Conservation (phyloP, 2,888 invertebrate genomes). For the Cheilosia vernalis region DNA sequence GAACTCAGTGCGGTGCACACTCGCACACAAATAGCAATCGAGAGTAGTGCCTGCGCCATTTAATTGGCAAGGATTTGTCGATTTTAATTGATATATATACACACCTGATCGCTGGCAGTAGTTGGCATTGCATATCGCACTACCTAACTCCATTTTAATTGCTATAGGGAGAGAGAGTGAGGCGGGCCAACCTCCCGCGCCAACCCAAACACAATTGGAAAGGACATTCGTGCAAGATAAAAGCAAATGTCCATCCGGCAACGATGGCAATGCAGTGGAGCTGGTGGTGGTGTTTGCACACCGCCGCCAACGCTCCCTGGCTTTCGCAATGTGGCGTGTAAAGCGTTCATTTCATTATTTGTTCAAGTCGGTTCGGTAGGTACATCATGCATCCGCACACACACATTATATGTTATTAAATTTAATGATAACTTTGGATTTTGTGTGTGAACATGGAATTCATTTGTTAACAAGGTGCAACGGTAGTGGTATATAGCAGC, state of each 20-base stretch:
- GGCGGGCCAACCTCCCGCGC: conserved; percentile 27
- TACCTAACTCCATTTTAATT: conserved; percentile 46
- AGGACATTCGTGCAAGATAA: conserved; percentile 74
- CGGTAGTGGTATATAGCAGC: conserved; percentile 10
- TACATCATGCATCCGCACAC: conserved; percentile 60
- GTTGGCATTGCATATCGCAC: conserved; percentile 43
- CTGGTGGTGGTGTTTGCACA: conserved; percentile 26
- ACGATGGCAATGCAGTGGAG: conserved; percentile 18
- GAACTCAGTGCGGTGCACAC: not conserved
- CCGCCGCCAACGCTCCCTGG: conserved; percentile 47
- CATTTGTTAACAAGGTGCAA: conserved; percentile 83
- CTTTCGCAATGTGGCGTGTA: conserved; percentile 71
- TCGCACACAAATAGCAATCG: conserved; percentile 2
- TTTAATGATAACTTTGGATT: conserved; percentile 74
- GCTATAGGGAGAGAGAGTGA: not conserved
- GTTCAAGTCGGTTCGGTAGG: conserved; percentile 56
- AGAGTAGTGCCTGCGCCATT: conserved; percentile 38
- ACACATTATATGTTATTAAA: conserved; percentile 69
- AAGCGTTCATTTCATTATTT: conserved; percentile 69
- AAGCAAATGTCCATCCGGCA: conserved; percentile 66
- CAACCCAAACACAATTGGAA: conserved; percentile 44
- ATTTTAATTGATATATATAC: conserved; percentile 65
- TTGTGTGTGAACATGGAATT: conserved; percentile 83
- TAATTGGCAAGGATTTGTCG: conserved; percentile 74
- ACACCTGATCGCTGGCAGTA: conserved; percentile 61